Base-by-base conservation (phyloP, 2,888 invertebrate genomes). In the Nudaria mundana region DNA sequence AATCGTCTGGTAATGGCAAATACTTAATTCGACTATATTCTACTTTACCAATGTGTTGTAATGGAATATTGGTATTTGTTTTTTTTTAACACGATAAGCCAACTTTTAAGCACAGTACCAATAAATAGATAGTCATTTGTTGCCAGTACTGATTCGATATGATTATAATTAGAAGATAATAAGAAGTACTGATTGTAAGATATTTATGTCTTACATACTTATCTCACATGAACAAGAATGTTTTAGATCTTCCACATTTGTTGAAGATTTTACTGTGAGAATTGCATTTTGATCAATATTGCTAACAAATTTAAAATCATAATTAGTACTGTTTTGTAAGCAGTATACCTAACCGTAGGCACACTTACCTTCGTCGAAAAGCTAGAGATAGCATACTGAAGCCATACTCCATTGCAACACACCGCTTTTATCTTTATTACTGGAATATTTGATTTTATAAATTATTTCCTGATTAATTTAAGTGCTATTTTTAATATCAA, bases 351-450 rank as follows among this genome's bases (percentile, higher is more conserved):
- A 68, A 48, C 57, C 65, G 55, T 63, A 77, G 76, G 80, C 78
- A 61, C 57, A 81, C 82, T 80, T 82, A 82, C 82, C 82, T 77
- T 64, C 46, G 44, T 43, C 51, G 78, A 76, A 66, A 78, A 82
- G 81, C 76, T 76, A 70, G 63, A 73, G 41, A 50, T 83, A 87
- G 82, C 84, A 61, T 76, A 74, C 44, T 46, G 11, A 82, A 85
- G 87, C 84, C 81, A 87, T 86, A 84, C 80, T 84, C 87, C 88
- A 89, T 84, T 81, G 82, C 87, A 88, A 85, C 86, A 88, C 84
- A 76, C 80, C 59, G 73, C 74, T 73, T 62, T 63, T 66, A 60
- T 64, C 58, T 66, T 68, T 63, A 62, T 71, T 76, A 77, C 66
- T 71, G 70, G 71, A 76, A 76, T 39, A 52, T 42, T 7, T 4